Evolutionary conservation across 1,140 invertebrate species (phyloP).

Genomic region (Lordiphosa mommai): DNA sequence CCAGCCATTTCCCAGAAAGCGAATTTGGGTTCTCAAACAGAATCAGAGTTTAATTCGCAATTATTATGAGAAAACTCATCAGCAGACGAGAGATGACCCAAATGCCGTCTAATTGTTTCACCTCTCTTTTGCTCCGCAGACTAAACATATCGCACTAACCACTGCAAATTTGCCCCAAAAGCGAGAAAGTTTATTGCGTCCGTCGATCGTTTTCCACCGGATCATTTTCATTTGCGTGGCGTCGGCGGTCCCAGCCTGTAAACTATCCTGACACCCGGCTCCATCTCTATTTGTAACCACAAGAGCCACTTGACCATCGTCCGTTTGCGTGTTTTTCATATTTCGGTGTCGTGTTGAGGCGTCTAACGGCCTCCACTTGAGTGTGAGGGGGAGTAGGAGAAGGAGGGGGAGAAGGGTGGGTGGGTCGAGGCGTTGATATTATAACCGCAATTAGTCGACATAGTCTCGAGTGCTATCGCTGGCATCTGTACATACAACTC

Average conservation of each 20-base stretch:
- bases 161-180: slow-evolving; percentile 50
- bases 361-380: slow-evolving; percentile 31
- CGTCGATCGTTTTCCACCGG: slow-evolving; percentile 45
- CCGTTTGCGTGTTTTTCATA: slow-evolving; percentile 66
- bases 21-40: slow-evolving; percentile 17
- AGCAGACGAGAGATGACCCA: slow-evolving; percentile 55
- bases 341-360: slow-evolving; percentile 52
- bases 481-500: slow-evolving; percentile 34
- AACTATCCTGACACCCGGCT: slow-evolving; percentile 69
- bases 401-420: background rate
- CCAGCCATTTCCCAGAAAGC: slow-evolving; percentile 28
- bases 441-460: slow-evolving; percentile 73
- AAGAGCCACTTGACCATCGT: slow-evolving; percentile 63
- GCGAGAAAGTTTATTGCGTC: slow-evolving; percentile 72
- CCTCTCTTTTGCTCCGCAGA: slow-evolving; percentile 4
- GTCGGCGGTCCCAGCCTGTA: slow-evolving; percentile 34
- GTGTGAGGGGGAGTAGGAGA: background rate
- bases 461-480: slow-evolving; percentile 62
- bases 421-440: slow-evolving; percentile 58
- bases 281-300: slow-evolving; percentile 12
- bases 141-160: slow-evolving; percentile 41
- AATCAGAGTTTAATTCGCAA: slow-evolving; percentile 54
- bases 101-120: slow-evolving; percentile 67
- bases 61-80: slow-evolving; percentile 56
- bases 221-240: slow-evolving; percentile 68